A percentile compares a stretch with the other conserved stretches of the same genome.
These are phyloP conservation scores for Plebejus argus DNA, from an alignment of 2,888 invertebrate genomes.

Conservation along the genomic window DNA sequence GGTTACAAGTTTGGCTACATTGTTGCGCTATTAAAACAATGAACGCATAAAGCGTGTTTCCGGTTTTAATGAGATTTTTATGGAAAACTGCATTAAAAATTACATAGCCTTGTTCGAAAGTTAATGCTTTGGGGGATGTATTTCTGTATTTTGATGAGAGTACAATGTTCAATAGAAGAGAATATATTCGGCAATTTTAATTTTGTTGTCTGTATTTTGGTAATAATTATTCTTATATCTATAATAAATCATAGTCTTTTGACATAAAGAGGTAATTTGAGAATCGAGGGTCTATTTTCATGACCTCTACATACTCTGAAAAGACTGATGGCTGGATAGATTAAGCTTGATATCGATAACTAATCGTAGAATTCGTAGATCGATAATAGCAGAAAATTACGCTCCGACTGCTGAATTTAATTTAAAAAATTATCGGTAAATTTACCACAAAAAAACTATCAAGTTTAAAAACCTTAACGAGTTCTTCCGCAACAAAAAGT, in stretches of 20 bases:
- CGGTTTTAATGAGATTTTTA: conserved; percentile 31
- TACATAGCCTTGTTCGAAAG: conserved; percentile 22
- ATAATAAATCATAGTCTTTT: not conserved
- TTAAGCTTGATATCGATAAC: not conserved
- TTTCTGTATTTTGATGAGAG: not conserved
- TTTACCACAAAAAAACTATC: not conserved
- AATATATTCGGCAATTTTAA: not conserved
- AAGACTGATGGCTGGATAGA: no score
- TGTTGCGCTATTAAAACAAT: conserved; percentile 36
- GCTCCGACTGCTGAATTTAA: not conserved
- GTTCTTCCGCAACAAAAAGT: conserved; percentile 6
- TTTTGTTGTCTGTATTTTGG: not conserved
- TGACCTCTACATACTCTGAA: no score
- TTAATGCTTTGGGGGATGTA: not conserved
- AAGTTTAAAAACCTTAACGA: not conserved
- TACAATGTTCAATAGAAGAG: not conserved
- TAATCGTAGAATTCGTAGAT: no score
- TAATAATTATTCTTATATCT: not conserved
- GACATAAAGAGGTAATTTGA: not conserved
- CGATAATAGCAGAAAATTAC: not conserved
- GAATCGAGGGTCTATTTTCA: no score
- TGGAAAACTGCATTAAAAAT: conserved; percentile 26
- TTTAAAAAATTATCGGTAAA: not conserved
- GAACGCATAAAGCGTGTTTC: conserved; percentile 32
- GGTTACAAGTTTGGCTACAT: conserved; percentile 42